Evolutionary conservation across 2,888 invertebrate species (phyloP).

Genomic region (Leptopilina drosophilae): DNA sequence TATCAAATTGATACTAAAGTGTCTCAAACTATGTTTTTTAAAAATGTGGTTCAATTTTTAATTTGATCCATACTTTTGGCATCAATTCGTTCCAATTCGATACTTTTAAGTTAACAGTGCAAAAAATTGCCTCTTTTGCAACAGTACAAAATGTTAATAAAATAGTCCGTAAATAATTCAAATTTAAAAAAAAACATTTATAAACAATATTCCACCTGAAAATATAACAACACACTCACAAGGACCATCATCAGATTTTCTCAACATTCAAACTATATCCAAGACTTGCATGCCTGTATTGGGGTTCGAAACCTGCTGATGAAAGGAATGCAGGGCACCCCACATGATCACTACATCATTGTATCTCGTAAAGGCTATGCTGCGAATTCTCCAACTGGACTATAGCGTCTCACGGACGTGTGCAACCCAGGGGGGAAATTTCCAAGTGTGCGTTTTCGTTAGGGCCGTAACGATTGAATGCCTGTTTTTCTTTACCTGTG

Average conservation of each 20-base stretch:
- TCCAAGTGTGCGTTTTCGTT: slow-evolving; percentile 45
- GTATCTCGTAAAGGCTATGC: slow-evolving; percentile 53
- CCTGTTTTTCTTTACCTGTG: slow-evolving; percentile 48
- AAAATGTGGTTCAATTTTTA: too few relatives aligned
- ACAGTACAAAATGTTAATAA: too few relatives aligned
- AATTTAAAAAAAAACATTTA: background rate
- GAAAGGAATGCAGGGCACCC: slow-evolving; percentile 48
- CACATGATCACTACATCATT: slow-evolving; percentile 48
- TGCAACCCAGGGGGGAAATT: slow-evolving; percentile 44
- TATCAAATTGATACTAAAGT: too few relatives aligned
- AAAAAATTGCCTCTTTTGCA: too few relatives aligned
- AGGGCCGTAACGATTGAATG: slow-evolving; percentile 63
- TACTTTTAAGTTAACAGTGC: too few relatives aligned
- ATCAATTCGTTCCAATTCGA: too few relatives aligned
- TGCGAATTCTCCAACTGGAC: slow-evolving; percentile 59
- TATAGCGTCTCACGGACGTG: slow-evolving; percentile 52
- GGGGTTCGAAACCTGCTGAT: slow-evolving; percentile 14
- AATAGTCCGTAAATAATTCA: too few relatives aligned
- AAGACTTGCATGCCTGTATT: background rate
- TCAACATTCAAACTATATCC: background rate
- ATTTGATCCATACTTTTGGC: too few relatives aligned
- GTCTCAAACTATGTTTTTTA: too few relatives aligned
- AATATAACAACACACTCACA: background rate
- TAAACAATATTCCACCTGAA: background rate
- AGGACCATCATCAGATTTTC: background rate